Conservation (phyloP, 2,113 vertebrate species). For the Zapus hudsonius region DNA sequence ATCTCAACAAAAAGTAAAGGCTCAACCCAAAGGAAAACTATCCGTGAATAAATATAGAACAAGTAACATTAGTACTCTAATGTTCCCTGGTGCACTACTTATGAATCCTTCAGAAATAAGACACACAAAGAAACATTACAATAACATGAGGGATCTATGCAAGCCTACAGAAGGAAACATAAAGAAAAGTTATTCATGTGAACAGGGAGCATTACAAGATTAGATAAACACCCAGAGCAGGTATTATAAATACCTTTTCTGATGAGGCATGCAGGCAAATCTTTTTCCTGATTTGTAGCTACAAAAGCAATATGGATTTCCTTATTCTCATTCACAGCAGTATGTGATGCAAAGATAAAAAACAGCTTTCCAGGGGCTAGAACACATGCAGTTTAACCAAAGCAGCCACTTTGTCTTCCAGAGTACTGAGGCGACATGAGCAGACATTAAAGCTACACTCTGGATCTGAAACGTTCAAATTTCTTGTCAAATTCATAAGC, state of each 20-base stretch:
- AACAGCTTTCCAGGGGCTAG: background rate
- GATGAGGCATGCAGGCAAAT: conserved; percentile 18
- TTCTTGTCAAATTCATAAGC: conserved; percentile 16
- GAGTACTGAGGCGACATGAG: background rate
- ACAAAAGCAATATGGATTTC: conserved; percentile 44
- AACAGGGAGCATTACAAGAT: background rate
- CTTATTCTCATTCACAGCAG: conserved; percentile 50
- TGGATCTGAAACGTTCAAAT: background rate
- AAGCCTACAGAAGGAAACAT: background rate
- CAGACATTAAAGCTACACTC: conserved; percentile 33
- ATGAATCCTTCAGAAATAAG: conserved; percentile 49
- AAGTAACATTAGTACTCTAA: conserved; percentile 53
- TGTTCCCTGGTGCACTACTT: conserved; percentile 34
- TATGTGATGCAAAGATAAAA: conserved; percentile 52
- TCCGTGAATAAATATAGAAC: conserved; percentile 63
- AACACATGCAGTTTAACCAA: conserved; percentile 4
- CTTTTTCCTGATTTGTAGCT: conserved; percentile 55
- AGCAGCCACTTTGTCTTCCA: conserved; percentile 32
- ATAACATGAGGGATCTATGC: background rate
- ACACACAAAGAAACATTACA: conserved; percentile 51
- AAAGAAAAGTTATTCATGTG: background rate
- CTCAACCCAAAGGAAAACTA: conserved; percentile 50
- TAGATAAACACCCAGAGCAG: background rate
- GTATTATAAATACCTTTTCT: conserved; percentile 42
- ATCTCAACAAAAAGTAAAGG: conserved; percentile 43